Base-by-base conservation (phyloP, 2,113 vertebrate genomes). In the Cyprinodon tularosa region DNA sequence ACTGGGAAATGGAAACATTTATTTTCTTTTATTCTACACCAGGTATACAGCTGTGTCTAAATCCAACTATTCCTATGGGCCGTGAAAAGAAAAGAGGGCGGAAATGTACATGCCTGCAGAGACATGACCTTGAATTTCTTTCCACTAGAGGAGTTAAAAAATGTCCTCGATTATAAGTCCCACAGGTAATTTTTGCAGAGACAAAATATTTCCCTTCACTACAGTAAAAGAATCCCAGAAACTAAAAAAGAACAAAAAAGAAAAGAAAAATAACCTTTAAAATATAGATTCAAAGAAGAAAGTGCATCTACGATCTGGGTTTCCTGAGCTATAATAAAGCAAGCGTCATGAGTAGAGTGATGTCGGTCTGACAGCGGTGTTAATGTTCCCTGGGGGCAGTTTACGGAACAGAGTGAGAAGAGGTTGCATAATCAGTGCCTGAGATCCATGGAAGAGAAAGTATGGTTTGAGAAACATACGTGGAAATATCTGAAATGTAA, bases 61-160 rank as follows among this genome's bases (percentile, higher is more conserved):
- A 76, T 80, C 89, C 83, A 76, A 79, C 82, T 59, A 82, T 86
- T 77, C 72, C 84, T 83, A 73, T 82, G 78, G 72, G 75, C 77
- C 61, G 66, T 84, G 66, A 84, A 80, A 69, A 70, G 64, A 76
- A 80, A 72, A 84, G 62, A 74, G 82, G 71, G 86, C 78, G 70
- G 81, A 83, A 87, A 88, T 86, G 85, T 84, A 82, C 80, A 66
- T 83, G 80, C 86, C 80, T 89, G 87, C 82, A 87, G 86, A 90
- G 84, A 88, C 85, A 88, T 76, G 84, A 90, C 78, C 78, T 88
- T 89, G 82, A 80, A 91, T 89, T 85, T 90, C 78, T 85, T 86
- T 86, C 85, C 86, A 86, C 73, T 82, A 86, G 66, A 76, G 42
- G 67, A 74, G 65, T 12, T 62, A 78, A 74, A 79, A 87, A 86